A percentile compares a stretch with the other conserved stretches of the same genome.
These are phyloP conservation scores for Philereme vetulata DNA, from an alignment of 2,888 invertebrate genomes.

Conservation along the genomic window DNA sequence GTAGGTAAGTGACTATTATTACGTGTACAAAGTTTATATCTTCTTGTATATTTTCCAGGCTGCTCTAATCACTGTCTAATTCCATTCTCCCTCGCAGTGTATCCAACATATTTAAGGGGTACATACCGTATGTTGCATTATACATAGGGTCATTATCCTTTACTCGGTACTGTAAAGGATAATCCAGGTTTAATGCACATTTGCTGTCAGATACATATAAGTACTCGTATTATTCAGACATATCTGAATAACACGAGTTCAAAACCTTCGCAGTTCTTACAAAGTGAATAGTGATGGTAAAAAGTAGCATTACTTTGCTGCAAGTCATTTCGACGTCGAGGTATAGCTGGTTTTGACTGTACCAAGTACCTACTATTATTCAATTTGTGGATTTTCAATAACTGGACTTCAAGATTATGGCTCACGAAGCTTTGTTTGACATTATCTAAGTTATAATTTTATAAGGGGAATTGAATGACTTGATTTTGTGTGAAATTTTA, in stretches of 20 bases:
- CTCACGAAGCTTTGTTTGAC: slow-evolving; percentile 28
- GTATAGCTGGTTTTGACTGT: slow-evolving; percentile 9
- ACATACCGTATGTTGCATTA: slow-evolving; percentile 35
- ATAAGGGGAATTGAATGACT: slow-evolving; percentile 23
- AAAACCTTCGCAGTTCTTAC: no score
- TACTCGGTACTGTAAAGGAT: slow-evolving; percentile 15
- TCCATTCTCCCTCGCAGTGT: slow-evolving; percentile 23
- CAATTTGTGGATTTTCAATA: slow-evolving; percentile 19
- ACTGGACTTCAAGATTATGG: slow-evolving; percentile 31
- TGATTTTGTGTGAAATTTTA: slow-evolving; percentile 18
- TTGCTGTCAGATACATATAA: not conserved
- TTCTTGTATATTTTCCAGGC: slow-evolving; percentile 8
- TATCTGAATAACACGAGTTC: no score
- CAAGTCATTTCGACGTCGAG: no score
- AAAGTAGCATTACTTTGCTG: no score
- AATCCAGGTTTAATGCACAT: slow-evolving; percentile 16
- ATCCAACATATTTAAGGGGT: slow-evolving; percentile 31
- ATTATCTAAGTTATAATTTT: slow-evolving; percentile 25
- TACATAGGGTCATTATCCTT: slow-evolving; percentile 37
- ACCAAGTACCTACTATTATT: slow-evolving; percentile 5
- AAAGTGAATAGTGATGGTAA: no score
- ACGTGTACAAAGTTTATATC: no score
- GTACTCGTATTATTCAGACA: no score
- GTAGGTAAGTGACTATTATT: no score
- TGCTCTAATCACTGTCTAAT: slow-evolving; percentile 28